A percentile compares a stretch with the other conserved stretches of the same genome.
Conservation (phyloP, 1,140 invertebrate genomes). For the Diachasma alloeum region DNA sequence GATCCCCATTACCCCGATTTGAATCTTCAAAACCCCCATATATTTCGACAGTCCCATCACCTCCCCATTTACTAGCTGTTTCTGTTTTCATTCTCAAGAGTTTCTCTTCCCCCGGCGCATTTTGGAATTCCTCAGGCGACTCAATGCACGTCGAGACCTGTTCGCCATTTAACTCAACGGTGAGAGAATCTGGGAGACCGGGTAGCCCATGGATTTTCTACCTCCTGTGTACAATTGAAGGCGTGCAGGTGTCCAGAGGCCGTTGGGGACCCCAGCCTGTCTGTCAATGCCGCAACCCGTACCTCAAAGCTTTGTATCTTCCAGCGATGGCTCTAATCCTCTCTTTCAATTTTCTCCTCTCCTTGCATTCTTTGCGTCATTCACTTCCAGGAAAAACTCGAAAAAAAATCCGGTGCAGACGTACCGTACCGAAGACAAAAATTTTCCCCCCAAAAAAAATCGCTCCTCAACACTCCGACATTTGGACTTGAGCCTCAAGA, state of each 20-base stretch:
- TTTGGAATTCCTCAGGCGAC: neutral
- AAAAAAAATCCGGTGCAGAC: conserved; percentile 25
- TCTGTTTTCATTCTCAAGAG: too few species aligned
- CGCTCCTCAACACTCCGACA: neutral
- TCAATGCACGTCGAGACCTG: neutral
- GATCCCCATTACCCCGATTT: too few species aligned
- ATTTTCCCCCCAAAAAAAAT: neutral
- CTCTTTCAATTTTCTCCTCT: neutral
- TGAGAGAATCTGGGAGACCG: neutral
- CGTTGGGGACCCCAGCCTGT: conserved; percentile 31
- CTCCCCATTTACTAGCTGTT: too few species aligned
- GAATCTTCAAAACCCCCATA: too few species aligned
- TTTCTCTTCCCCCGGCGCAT: neutral
- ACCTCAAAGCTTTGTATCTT: conserved; percentile 45
- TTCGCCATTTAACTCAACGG: neutral
- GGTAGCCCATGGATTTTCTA: conserved; percentile 3
- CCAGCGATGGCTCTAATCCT: neutral
- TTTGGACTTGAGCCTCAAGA: too few species aligned
- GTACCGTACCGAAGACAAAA: conserved; percentile 43
- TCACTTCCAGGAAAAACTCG: neutral
- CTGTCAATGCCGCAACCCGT: conserved; percentile 52
- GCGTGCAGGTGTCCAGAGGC: conserved; percentile 53
- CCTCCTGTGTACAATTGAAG: conserved; percentile 52
- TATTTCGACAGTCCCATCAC: too few species aligned
- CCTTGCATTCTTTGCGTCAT: conserved; percentile 5